These are phyloP conservation scores for Procavia capensis DNA, from an alignment of 2,113 vertebrate species.

Conservation along the genomic window DNA sequence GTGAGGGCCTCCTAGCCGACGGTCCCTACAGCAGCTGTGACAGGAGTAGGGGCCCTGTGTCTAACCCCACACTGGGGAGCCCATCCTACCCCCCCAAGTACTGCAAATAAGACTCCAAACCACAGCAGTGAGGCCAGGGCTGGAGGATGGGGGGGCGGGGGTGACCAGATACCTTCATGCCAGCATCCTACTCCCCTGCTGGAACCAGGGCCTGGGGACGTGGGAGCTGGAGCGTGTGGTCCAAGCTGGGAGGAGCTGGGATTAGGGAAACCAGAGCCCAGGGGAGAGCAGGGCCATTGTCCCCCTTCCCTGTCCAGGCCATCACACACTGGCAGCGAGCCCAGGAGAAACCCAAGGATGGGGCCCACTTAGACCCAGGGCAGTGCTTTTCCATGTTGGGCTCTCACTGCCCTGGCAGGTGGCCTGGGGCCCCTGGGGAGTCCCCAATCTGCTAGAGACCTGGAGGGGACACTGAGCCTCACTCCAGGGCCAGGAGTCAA, in stretches of 20 bases:
- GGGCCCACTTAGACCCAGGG: not conserved
- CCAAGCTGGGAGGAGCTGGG: not conserved
- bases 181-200: not conserved
- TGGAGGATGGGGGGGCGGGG: not conserved
- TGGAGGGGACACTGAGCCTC: not conserved
- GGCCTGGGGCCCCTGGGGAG: not conserved
- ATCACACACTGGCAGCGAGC: not conserved
- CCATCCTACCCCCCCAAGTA: not conserved
- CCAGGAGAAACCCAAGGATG: not conserved
- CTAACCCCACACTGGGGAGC: fast-evolving
- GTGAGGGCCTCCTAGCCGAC: not conserved
- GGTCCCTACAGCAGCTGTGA: not conserved
- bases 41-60: not conserved
- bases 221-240: not conserved
- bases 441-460: not conserved
- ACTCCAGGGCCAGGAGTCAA: not conserved
- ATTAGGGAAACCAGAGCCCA: not conserved
- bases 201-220: fast-evolving
- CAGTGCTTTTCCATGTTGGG: not conserved
- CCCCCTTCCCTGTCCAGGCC: not conserved
- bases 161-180: not conserved
- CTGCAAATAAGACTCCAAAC: not conserved
- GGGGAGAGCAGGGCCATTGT: not conserved
- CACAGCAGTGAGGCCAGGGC: not conserved
- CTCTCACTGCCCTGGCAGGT: not conserved